phyloP scores from a whole-genome alignment of 2,113 vertebrate species.

The Bujurquina vittata region DNA sequence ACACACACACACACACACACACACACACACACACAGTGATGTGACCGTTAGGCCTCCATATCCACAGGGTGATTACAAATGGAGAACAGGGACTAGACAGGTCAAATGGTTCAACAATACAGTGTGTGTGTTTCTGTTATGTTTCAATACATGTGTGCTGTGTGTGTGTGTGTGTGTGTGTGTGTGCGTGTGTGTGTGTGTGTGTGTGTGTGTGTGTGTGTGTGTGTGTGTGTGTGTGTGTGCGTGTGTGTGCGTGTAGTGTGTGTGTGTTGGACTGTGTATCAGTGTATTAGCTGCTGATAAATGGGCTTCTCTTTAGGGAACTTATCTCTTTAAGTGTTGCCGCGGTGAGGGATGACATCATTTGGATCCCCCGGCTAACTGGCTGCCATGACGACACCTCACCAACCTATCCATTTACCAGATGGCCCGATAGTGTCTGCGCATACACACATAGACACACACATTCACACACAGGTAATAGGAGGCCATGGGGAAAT shows the following conservation, averaged over 20 bases:
- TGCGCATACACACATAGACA: slow-evolving; percentile 61
- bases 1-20: not conserved
- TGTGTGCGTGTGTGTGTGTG: too few relatives aligned
- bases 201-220: too few relatives aligned
- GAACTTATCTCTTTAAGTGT: slow-evolving; percentile 99
- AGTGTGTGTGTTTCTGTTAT: slow-evolving; percentile 45
- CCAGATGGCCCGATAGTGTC: slow-evolving; percentile 99
- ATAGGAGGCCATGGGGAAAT: slow-evolving; percentile 67
- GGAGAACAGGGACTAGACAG: slow-evolving; percentile 30
- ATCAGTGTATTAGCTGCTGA: slow-evolving; percentile 91
- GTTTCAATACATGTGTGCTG: slow-evolving; percentile 33
- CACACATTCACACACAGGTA: slow-evolving; percentile 59
- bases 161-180: slow-evolving; percentile 29
- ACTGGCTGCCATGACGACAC: slow-evolving; percentile 92
- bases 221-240: too few relatives aligned
- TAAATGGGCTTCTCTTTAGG: slow-evolving; percentile 99
- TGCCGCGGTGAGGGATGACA: slow-evolving; percentile 98
- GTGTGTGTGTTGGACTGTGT: slow-evolving; percentile 31
- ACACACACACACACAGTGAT: not conserved
- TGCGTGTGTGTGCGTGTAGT: too few relatives aligned
- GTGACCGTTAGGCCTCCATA: slow-evolving; percentile 5
- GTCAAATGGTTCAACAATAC: slow-evolving; percentile 58
- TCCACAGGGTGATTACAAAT: slow-evolving; percentile 57
- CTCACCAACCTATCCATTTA: slow-evolving; percentile 98
- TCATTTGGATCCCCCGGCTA: slow-evolving; percentile 96